Percentiles rank a stretch among this genome's conserved stretches.
These are phyloP conservation scores for Stichodactyla helianthus DNA, from an alignment of 64 coral and sea anemone genomes.

Conservation along the genomic window DNA sequence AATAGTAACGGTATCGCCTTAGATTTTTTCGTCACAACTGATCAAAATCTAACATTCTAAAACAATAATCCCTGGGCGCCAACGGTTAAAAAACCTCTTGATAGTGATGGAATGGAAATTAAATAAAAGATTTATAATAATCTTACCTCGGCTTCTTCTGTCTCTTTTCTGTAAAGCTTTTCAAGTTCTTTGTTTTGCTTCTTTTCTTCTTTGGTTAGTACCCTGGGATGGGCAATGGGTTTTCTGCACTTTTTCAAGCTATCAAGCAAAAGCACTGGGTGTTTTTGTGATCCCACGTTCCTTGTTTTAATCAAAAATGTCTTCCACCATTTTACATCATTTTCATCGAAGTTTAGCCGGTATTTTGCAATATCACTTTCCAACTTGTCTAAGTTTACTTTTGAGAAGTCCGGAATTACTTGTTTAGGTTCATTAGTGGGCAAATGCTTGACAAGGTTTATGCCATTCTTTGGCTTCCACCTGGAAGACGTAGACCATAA, in stretches of 20 bases:
- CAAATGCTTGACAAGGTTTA: neutral
- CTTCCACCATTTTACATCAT: neutral
- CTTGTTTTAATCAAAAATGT: neutral
- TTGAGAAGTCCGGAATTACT: neutral
- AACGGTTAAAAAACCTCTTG: no score
- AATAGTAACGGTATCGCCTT: no score
- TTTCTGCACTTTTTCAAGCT: neutral
- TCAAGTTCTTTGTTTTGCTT: neutral
- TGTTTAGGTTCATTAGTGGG: neutral
- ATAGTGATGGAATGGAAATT: no score
- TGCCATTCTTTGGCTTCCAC: neutral
- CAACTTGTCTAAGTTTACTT: neutral
- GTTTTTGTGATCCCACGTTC: neutral
- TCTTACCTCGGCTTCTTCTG: no score
- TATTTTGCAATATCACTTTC: neutral
- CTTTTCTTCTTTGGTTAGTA: neutral
- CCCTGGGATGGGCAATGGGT: neutral
- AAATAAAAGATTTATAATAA: no score
- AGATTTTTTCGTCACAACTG: no score
- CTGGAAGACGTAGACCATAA: constrained; percentile 17
- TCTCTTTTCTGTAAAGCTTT: no score
- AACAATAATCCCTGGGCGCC: no score
- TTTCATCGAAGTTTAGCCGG: neutral
- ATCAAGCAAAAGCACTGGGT: neutral
- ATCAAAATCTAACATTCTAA: no score